Base-by-base conservation (phyloP, 2,888 invertebrate genomes). In the Tetheella fluctuosa region DNA sequence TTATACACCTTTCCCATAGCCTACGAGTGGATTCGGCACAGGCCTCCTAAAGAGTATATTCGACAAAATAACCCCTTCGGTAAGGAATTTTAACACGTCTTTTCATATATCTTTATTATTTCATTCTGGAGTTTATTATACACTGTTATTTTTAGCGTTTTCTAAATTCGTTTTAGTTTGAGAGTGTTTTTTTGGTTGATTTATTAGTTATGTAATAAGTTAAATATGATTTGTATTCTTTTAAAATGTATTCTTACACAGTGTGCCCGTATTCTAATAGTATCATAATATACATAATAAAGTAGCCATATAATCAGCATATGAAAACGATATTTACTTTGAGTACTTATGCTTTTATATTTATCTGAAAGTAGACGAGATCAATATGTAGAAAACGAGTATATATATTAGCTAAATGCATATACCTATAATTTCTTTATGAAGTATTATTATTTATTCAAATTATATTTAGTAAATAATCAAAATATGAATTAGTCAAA, bases 61-160 rank as follows among this genome's bases (percentile, higher is more conserved):
- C 93, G 93, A 93, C 93, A 93, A 93, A 93, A 93, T 93, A 92
- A 93, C 93, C 88, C 93, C 93, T 92, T 93, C 93, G 93, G 93
- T 93, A 93, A 93, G 93, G 92, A 92, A 91, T 93, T 92, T 92
- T 91, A 89, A 92, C 90, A 92, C 92, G 90, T 90, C 86, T 90
- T 91, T 90, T 86, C 77, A 84, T 84, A 85, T 86, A 76, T 84
- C 77, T 83, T 74, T 80, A 85, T 88, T 84, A 77, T 84, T 84
- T 86, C 73, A 81, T 88, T 85, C 80, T 85, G 78, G 76, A 84
- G 71, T 83, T 87, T 79, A 83, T 76, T 76, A 71, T 71, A 85
- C 83, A 88, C 85, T 74, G 75, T 86, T 89, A 88, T 76, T 67
- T 85, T 89, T 90, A 86, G 88, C 81, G 74, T 87, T 86, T 73